Conservation (phyloP, 2,888 invertebrate genomes). For the Hemistola chrysoprasaria region DNA sequence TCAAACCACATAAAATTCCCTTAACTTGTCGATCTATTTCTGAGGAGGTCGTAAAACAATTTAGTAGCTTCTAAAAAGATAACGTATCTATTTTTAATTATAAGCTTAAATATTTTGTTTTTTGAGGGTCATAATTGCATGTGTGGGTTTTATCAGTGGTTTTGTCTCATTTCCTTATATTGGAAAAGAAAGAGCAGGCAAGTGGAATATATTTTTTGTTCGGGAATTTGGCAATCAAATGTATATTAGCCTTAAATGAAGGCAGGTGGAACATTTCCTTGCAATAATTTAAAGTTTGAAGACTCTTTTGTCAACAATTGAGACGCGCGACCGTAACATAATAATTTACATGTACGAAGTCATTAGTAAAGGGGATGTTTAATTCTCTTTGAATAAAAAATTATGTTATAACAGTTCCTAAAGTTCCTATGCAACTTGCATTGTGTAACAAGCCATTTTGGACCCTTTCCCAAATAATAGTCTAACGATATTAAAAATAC, state of each 20-base stretch:
- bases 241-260: conserved; percentile 15
- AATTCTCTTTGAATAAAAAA: not conserved
- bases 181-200: too few species aligned
- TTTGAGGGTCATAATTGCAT: conserved; percentile 3
- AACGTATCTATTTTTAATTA: conserved; percentile 23
- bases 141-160: too few species aligned
- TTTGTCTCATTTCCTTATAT: too few species aligned
- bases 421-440: too few species aligned
- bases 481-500: not conserved
- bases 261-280: conserved; percentile 10
- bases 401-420: too few species aligned
- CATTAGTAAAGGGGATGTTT: conserved; percentile 9
- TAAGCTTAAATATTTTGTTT: conserved; percentile 16
- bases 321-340: conserved; percentile 20
- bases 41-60: conserved; percentile 18
- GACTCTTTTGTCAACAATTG: conserved; percentile 37
- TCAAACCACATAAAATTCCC: conserved; percentile 20
- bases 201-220: too few species aligned
- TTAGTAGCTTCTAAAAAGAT: conserved; percentile 16
- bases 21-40: conserved; percentile 22
- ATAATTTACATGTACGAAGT: conserved; percentile 16
- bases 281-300: conserved; percentile 27
- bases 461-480: too few species aligned
- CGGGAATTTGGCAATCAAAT: conserved; percentile 23
- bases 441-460: too few species aligned